phyloP scores from a whole-genome alignment of 2,113 vertebrate genomes.

The Rhizomys pruinosus region DNA sequence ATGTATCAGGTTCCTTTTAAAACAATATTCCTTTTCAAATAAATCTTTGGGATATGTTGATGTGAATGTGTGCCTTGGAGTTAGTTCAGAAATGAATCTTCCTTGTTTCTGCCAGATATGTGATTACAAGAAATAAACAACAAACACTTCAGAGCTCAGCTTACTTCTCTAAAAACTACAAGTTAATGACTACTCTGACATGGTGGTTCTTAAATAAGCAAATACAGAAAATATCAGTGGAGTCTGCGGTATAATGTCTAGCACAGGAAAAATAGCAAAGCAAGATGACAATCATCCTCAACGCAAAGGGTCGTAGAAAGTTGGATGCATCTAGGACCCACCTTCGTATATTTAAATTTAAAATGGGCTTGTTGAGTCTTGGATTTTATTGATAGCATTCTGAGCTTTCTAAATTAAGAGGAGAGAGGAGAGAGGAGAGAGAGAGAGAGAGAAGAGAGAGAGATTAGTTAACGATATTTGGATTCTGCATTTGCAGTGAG shows the following conservation, averaged over 20 bases:
- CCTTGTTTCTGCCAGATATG: conserved; percentile 7
- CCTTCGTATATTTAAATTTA: background rate
- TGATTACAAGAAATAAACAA: background rate
- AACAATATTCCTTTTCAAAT: conserved; percentile 18
- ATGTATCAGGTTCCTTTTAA: conserved; percentile 27
- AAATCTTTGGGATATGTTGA: background rate
- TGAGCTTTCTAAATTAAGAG: background rate
- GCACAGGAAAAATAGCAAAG: background rate
- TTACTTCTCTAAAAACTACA: background rate
- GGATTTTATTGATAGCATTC: background rate
- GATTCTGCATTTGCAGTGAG: background rate
- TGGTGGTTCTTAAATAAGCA: conserved; percentile 15
- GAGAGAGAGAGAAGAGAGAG: too few species aligned
- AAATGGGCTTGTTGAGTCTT: background rate
- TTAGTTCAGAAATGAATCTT: conserved; percentile 33
- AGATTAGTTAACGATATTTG: background rate
- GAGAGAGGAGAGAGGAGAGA: too few species aligned
- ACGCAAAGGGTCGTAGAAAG: background rate
- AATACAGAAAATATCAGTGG: background rate
- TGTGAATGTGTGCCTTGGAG: background rate
- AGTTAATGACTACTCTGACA: background rate
- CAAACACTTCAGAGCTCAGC: background rate
- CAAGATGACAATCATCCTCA: background rate
- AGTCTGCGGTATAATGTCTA: background rate
- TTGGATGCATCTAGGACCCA: background rate